Conservation (phyloP, 2,888 invertebrate species). For the Eristalis arbustorum region DNA sequence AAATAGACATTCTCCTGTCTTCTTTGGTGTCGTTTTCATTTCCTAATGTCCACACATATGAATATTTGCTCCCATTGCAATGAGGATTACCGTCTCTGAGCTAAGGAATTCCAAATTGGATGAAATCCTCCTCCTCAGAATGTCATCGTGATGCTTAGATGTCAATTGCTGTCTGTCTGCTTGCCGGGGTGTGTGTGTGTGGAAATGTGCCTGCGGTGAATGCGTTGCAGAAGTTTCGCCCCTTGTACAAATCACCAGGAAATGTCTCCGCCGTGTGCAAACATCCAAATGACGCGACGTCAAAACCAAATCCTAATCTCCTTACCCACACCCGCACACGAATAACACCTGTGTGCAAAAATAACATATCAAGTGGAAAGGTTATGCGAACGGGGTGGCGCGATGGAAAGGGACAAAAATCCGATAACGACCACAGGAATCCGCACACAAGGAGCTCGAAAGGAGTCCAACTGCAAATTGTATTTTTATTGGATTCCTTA, state of each 20-base stretch:
- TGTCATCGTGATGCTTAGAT: slow-evolving; percentile 61
- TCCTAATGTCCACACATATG: slow-evolving; percentile 66
- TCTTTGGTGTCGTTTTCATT: slow-evolving; percentile 35
- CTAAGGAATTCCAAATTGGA: slow-evolving; percentile 61
- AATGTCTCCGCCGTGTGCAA: slow-evolving; percentile 29
- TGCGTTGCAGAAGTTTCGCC: slow-evolving; percentile 17
- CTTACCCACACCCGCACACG: slow-evolving; percentile 4
- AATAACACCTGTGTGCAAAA: slow-evolving; percentile 57
- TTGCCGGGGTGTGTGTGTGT: not conserved
- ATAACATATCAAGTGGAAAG: slow-evolving; percentile 22
- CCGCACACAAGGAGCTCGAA: slow-evolving; percentile 55
- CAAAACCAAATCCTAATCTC: slow-evolving; percentile 65
- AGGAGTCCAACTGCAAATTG: slow-evolving; percentile 66
- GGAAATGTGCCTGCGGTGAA: not conserved
- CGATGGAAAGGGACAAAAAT: slow-evolving; percentile 26
- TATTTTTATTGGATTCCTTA: slow-evolving; percentile 67
- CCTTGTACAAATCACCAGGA: slow-evolving; percentile 55
- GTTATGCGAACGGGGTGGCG: not conserved
- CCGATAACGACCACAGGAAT: slow-evolving; percentile 66
- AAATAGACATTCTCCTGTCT: slow-evolving; percentile 54
- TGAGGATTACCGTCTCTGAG: slow-evolving; percentile 44
- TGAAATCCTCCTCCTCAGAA: slow-evolving; percentile 44
- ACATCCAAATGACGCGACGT: slow-evolving; percentile 39
- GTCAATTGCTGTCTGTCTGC: slow-evolving; percentile 38
- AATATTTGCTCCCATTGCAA: slow-evolving; percentile 30